Conservation (phyloP, 2,888 invertebrate species). For the Ochlodes sylvanus region DNA sequence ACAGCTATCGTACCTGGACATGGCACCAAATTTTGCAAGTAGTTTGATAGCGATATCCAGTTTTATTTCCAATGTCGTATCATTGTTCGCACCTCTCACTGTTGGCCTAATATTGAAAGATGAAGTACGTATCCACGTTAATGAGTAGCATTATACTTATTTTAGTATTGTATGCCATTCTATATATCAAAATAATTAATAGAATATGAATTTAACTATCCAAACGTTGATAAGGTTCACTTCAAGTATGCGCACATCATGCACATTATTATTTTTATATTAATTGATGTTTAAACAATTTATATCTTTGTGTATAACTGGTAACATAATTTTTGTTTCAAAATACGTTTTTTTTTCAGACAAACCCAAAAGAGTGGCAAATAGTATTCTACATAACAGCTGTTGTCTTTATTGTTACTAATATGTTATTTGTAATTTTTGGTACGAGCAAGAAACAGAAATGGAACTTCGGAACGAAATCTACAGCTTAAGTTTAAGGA, state of each 20-base stretch:
- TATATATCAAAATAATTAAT: too few relatives aligned
- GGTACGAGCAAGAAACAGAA: conserved; percentile 87
- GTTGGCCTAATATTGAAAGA: conserved; percentile 88
- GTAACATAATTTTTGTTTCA: too few relatives aligned
- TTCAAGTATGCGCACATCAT: too few relatives aligned
- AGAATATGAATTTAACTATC: too few relatives aligned
- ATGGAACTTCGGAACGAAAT: conserved; percentile 82
- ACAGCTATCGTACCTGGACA: conserved; percentile 90
- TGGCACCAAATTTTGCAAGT: conserved; percentile 91
- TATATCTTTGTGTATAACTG: too few relatives aligned
- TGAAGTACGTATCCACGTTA: conserved; percentile 73
- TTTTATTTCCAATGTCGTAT: conserved; percentile 87
- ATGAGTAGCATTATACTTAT: too few relatives aligned
- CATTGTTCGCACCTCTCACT: conserved; percentile 88
- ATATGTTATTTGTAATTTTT: conserved; percentile 87
- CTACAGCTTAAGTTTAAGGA: neutral
- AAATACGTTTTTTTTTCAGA: conserved; percentile 65
- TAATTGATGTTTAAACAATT: too few relatives aligned
- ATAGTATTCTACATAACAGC: conserved; percentile 89
- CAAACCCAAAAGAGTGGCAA: conserved; percentile 86
- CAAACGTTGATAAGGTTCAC: too few relatives aligned
- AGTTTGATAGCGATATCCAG: conserved; percentile 92
- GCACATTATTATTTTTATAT: too few relatives aligned
- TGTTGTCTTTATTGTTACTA: conserved; percentile 86
- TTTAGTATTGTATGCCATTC: too few relatives aligned